Evolutionary conservation across 2,113 vertebrate genomes (phyloP), one percentile per base, ranked within the genome.

Genomic region (Bambusicola thoracicus): DNA sequence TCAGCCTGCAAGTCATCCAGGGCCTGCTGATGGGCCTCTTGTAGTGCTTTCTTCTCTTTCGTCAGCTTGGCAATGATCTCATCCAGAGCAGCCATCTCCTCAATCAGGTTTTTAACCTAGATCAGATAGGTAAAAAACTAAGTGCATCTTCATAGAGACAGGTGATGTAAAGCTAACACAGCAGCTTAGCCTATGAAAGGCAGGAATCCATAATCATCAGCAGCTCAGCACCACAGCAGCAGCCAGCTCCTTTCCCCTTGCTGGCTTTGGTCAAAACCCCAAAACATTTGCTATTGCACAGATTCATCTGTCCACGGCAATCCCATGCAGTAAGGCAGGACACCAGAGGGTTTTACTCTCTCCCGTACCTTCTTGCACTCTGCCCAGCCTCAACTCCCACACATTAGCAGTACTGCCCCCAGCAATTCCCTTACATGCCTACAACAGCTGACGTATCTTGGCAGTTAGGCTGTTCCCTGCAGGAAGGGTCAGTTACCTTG

Each of bases 41-140:
- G 99, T 48, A 99, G 86, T 3, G 98, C 98, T 83, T 99, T 99
- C 97, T 99, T 99, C 96, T 99, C 99, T 76, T 99, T 99, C 0
- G 98, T 99, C 92, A 99, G 97, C 94, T 97, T 98, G 86, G 98
- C 97, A 66, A 99, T 98, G 14, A 97, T 98, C 92, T 99, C 99
- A 63, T 99, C 99, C 96, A 99, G 96, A 34, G 92, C 97, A 1
- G 98, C 97, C 99, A 99, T 99, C 97, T 99, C 99, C 93, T 99
- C 99, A 3, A 98, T 98, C 87, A 99, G 97, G 97, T 99, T 99
- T 97, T 99, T 99, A 88, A 99, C 98, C 99, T 99, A 94, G 2
- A 74, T 32, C 89, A 41, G 17, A 4, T 20, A 56, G 46, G 27
- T 29, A 20, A 77, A 82, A 55, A 69, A 44, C 3, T 29, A 25